Base-by-base conservation (phyloP, 2,113 vertebrate species). In the Plotosus lineatus region DNA sequence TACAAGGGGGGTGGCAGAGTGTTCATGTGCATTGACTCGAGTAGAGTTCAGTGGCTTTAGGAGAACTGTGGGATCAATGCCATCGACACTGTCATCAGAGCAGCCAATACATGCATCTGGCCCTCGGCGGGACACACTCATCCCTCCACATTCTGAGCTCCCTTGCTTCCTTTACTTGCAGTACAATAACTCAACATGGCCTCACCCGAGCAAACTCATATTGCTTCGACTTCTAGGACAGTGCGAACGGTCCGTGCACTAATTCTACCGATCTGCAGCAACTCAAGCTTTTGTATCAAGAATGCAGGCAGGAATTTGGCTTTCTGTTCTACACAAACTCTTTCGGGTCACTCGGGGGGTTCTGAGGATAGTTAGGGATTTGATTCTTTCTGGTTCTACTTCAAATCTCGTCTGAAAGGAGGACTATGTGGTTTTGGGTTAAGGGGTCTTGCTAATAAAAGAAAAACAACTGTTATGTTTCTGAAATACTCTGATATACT, bases 31-130 rank as follows among this genome's bases (percentile, higher is more conserved):
- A 42, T 79, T 80, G 79, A 71, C 65, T 69, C 23, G 65, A 74
- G 79, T 74, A 36, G 69, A 58, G 68, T 73, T 80, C 69, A 63
- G 79, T 80, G 79, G 66, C 68, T 72, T 80, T 80, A 73, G 78
- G 66, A 72, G 65, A 72, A 58, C 53, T 60, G 65, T 51, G 46
- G 44, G 69, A 74, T 80, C 79, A 21, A 80, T 80, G 79, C 44
- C 33, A 80, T 80, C 36, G 69, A 80, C 79, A 74, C 26, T 50
- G 69, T 74, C 69, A 80, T 80, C 79, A 80, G 69, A 80, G 55
- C 79, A 80, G 69, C 79, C 69, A 63, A 80, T 74, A 80, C 55
- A 74, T 38, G 46, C 36, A 51, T 60, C 55, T 73, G 53, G 26
- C 68, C 79, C 21, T 23, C 68, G 21, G 78, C 51, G 28, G 68